These are phyloP conservation scores for Ophion ventricosus DNA, from an alignment of 2,888 invertebrate genomes.

Conservation along the genomic window DNA sequence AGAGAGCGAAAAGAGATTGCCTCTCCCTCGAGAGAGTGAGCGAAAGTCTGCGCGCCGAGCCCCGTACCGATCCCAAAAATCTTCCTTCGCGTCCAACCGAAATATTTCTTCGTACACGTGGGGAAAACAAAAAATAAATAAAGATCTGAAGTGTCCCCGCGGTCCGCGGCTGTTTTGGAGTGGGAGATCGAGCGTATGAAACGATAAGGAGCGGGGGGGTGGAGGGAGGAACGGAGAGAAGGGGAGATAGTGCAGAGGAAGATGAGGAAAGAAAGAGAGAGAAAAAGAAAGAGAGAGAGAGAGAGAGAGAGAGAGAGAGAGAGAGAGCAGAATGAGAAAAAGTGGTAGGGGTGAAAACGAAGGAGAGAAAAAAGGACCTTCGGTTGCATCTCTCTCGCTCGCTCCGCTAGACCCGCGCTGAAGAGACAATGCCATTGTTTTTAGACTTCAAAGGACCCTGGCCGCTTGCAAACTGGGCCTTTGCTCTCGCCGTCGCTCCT, in stretches of 20 bases:
- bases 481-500: conserved; percentile 83
- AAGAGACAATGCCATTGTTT: conserved; percentile 84
- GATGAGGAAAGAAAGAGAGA: conserved; percentile 48
- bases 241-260: conserved; percentile 35
- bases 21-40: conserved; percentile 24
- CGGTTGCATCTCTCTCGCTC: conserved; percentile 77
- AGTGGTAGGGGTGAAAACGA: conserved; percentile 59
- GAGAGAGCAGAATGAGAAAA: conserved; percentile 34
- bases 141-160: conserved; percentile 50
- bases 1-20: conserved; percentile 28
- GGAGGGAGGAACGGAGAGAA: conserved; percentile 60
- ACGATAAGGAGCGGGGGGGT: conserved; percentile 39
- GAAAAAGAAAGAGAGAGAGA: conserved; percentile 45
- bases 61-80: conserved; percentile 75
- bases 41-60: conserved; percentile 53
- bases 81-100: conserved; percentile 69
- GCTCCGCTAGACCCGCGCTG: conserved; percentile 72
- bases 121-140: conserved; percentile 37
- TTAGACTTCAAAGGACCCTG: conserved; percentile 82
- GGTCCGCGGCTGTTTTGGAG: conserved; percentile 21
- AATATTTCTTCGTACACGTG: conserved; percentile 73
- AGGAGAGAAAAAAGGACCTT: conserved; percentile 70
- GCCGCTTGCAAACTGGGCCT: conserved; percentile 81
- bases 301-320: conserved; percentile 51
- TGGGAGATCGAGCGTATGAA: conserved; percentile 48